Evolutionary conservation across 2,797 vertebrate species (phyloP), one percentile per base, ranked within the genome.

Genomic region (Novumbra hubbsi): DNA sequence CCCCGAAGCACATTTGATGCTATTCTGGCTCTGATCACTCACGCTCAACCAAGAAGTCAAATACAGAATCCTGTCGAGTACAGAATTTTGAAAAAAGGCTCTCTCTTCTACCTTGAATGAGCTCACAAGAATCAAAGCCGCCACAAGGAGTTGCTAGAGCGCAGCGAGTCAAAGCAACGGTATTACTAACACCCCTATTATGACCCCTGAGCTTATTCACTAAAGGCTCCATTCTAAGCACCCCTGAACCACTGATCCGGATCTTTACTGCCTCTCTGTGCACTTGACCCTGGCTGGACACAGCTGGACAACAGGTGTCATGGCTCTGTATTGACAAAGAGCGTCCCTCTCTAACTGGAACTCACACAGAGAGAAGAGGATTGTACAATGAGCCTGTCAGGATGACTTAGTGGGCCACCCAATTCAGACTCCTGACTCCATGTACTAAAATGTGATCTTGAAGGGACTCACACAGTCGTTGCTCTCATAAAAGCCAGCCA

Each of bases 401-500:
- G 32, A 78, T 71, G 17, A 6, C 12, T n/a, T 7, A 62, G 50
- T n/a, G 19, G 49, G 64, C 82, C 83, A 48, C 70, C 74, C 68
- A 74, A 67, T 64, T 76, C 76, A 62, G 75, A 71, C 34, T 41
- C 45, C 73, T 85, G 83, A 81, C 86, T 72, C 68, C 62, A 2
- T 48, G 52, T 69, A 71, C 50, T 65, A 45, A 6, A 76, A 80
- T 80, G 76, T 27, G 49, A 70, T 76, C 62, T 24, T 70, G 32
- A 9, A 16, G 45, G 49, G 63, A 9, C 66, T 78, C 70, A 57
- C 76, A 83, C 79, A 86, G 73, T 83, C 38, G 76, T 76, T 41
- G 79, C 80, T 80, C 79, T 81, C 77, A 81, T 80, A 74, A 87
- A 81, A 64, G 70, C 78, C 82, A 65, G 34, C 19, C 82, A 27